Conservation (phyloP, 2,888 invertebrate species). For the Orthosia gracilis region DNA sequence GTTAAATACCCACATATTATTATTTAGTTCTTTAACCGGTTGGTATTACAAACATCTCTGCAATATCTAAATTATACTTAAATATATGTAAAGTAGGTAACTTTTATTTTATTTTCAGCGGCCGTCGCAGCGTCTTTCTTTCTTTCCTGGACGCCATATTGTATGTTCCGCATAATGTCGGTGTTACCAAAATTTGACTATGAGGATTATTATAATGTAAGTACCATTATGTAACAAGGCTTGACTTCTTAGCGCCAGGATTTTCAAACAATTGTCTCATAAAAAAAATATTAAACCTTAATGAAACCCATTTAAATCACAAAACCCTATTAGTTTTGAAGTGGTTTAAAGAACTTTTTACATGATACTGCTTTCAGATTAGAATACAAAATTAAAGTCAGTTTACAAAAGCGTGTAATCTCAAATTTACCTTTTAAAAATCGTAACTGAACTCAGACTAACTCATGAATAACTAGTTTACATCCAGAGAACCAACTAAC, state of each 20-base stretch:
- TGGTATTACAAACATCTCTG: no score
- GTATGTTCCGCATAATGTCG: slow-evolving; percentile 94
- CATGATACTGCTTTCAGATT: neutral
- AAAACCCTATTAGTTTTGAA: neutral
- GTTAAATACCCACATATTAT: no score
- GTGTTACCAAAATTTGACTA: slow-evolving; percentile 88
- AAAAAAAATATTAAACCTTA: neutral
- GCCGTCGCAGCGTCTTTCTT: slow-evolving; percentile 89
- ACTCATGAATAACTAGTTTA: slow-evolving; percentile 3
- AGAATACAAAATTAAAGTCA: neutral
- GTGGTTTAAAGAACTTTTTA: neutral
- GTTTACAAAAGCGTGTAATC: neutral
- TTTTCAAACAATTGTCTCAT: neutral
- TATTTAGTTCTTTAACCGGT: no score
- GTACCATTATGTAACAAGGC: slow-evolving; percentile 55
- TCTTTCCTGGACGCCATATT: slow-evolving; percentile 95
- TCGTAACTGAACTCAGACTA: neutral
- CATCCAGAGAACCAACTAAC: neutral
- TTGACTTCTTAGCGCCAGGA: neutral
- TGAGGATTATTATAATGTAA: slow-evolving; percentile 81
- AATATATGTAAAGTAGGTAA: slow-evolving; percentile 17
- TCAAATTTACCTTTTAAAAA: neutral
- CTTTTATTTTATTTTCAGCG: slow-evolving; percentile 74
- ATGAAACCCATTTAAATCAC: neutral
- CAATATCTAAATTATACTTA: no score